Base-by-base conservation (phyloP, 1,140 invertebrate genomes). In the Parapsyche elsis region DNA sequence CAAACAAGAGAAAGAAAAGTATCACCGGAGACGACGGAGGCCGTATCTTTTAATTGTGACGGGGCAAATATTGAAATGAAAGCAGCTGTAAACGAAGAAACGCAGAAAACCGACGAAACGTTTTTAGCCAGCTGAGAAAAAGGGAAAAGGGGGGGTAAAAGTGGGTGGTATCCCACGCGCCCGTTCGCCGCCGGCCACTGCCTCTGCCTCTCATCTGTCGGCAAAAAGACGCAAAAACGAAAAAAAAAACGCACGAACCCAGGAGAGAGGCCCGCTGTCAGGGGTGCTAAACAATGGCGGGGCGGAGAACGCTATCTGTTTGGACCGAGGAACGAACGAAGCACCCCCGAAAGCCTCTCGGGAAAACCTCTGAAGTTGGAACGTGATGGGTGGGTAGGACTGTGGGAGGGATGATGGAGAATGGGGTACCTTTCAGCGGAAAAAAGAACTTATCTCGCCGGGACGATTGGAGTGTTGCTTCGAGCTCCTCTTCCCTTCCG, bases 11-110 rank as follows among this genome's bases (percentile, higher is more conserved):
- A 38, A 38, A 38, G 57, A 0, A 16, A 21, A 61, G 46, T 46
- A 74, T 46, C 44, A 16, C 44, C 71, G 21, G 23, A 24, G 14
- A 70, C 26, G 19, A 38, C 26, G 30, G 30, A 64, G 16, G 49
- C 79, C 45, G 46, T 30, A 81, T 81, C 74, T 81, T 75, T 78
- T 78, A 77, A 81, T 81, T 81, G 71, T 74, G 70, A 67, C 75
- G 46, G 19, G 24, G 21, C 24, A 81, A 78, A 78, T 81, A 81
- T 81, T 78, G 71, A 80, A 80, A 75, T 59, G 67, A 71, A 46
- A 71, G 21, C 67, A 45, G 71, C 38, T 30, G 70, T 71, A 71
- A 79, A 79, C 45, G 77, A 71, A 79, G 67, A 53, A 78, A 44
- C 9, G 64, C 16, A 45, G 24, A 75, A 75, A 53, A 59, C 73